Conservation (phyloP, 92 coral and sea anemone genomes). For the Actinernus sp. region DNA sequence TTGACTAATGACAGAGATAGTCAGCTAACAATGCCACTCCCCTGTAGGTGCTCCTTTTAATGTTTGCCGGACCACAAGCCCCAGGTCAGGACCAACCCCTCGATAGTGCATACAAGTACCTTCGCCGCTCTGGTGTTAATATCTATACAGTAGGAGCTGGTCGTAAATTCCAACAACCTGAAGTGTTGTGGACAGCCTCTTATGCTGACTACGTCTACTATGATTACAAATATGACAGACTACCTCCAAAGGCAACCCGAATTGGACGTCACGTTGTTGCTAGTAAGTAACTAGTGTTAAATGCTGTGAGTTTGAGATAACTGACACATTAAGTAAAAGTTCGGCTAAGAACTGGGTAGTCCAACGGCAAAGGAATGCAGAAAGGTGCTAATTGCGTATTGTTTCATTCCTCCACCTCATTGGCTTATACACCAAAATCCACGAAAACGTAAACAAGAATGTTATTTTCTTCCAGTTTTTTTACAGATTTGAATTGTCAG, state of each 20-base stretch:
- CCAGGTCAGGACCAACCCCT: slow-evolving; percentile 5
- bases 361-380: too few relatives aligned
- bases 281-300: slow-evolving; percentile 23
- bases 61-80: slow-evolving; percentile 26
- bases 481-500: too few relatives aligned
- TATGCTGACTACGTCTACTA: slow-evolving; percentile 39
- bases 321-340: too few relatives aligned
- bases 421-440: too few relatives aligned
- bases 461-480: too few relatives aligned
- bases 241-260: slow-evolving; percentile 8
- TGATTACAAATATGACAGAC: slow-evolving; percentile 12
- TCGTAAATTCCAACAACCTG: slow-evolving; percentile 13
- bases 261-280: slow-evolving; percentile 6
- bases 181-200: slow-evolving; percentile 49
- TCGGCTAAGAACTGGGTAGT: too few relatives aligned
- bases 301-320: too few relatives aligned
- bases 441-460: too few relatives aligned
- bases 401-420: too few relatives aligned
- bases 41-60: slow-evolving; percentile 13
- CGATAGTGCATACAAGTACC: not conserved
- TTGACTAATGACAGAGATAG: too few relatives aligned
- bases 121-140: slow-evolving; percentile 8
- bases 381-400: too few relatives aligned
- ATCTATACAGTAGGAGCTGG: slow-evolving; percentile 30
- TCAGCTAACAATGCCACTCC: too few relatives aligned